phyloP scores from a whole-genome alignment of 2,113 vertebrate species.

The Nycticebus coucang region DNA sequence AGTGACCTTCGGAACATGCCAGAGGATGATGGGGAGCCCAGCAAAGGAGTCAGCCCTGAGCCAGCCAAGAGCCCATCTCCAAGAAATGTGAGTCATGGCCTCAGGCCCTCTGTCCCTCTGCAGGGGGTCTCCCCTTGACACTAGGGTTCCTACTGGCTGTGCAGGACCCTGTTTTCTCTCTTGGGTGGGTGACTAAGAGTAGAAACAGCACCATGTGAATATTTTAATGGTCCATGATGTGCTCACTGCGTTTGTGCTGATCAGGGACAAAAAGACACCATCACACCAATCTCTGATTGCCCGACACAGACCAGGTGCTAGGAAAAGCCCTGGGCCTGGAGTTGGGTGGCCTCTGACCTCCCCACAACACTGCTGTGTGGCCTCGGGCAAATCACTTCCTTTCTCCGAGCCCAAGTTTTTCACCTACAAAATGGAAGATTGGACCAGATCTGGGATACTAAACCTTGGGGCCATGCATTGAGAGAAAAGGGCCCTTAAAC shows the following conservation, averaged over 20 bases:
- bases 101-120: neutral
- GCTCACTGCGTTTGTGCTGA: neutral
- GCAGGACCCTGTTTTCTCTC: neutral
- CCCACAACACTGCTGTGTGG: neutral
- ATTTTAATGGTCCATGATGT: neutral
- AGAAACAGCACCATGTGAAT: neutral
- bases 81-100: conserved; percentile 79
- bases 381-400: neutral
- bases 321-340: neutral
- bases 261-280: neutral
- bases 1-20: conserved; percentile 92
- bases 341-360: neutral
- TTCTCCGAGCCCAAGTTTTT: conserved; percentile 25
- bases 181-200: neutral
- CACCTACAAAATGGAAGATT: neutral
- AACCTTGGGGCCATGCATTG: neutral
- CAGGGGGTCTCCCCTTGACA: neutral
- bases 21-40: conserved; percentile 89
- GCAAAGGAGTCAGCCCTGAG: conserved; percentile 78
- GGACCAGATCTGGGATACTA: neutral
- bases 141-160: neutral
- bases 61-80: conserved; percentile 61
- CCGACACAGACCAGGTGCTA: no score
- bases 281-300: neutral
- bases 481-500: neutral